These are phyloP conservation scores for Choloepus didactylus DNA, from an alignment of 2,797 vertebrate species.

Conservation along the genomic window DNA sequence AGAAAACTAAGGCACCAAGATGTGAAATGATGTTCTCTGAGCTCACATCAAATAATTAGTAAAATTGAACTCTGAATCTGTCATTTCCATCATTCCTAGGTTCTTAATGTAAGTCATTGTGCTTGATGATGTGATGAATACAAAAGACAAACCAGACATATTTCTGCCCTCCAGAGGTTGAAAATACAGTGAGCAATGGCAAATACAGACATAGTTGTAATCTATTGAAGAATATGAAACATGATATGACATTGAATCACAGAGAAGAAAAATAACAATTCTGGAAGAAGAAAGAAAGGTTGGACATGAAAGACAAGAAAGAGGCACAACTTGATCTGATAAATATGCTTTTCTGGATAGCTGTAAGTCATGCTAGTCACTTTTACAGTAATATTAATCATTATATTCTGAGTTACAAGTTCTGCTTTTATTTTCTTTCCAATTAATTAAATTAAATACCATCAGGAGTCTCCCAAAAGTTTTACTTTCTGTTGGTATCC, in stretches of 20 bases:
- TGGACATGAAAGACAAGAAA: not conserved
- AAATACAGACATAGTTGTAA: not conserved
- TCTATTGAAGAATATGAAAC: not conserved
- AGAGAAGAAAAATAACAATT: not conserved
- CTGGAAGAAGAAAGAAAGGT: not conserved
- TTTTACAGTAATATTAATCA: constrained; percentile 24
- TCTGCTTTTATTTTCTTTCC: not conserved
- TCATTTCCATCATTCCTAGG: not conserved
- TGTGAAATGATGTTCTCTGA: not conserved
- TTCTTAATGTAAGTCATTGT: not conserved
- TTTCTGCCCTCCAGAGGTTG: not conserved
- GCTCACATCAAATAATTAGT: not conserved
- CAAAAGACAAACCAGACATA: not conserved
- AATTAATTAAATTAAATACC: constrained; percentile 49
- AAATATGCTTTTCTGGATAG: not conserved
- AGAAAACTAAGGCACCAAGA: not conserved
- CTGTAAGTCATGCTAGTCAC: not conserved
- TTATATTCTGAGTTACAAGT: not conserved
- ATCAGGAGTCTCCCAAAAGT: not conserved
- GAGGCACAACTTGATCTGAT: not conserved
- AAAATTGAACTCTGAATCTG: not conserved
- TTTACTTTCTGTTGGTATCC: constrained; percentile 32
- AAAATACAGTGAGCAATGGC: not conserved
- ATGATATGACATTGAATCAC: not conserved
- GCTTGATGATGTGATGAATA: not conserved